Conservation (phyloP, 2,888 invertebrate genomes). For the Horisme vitalbata region DNA sequence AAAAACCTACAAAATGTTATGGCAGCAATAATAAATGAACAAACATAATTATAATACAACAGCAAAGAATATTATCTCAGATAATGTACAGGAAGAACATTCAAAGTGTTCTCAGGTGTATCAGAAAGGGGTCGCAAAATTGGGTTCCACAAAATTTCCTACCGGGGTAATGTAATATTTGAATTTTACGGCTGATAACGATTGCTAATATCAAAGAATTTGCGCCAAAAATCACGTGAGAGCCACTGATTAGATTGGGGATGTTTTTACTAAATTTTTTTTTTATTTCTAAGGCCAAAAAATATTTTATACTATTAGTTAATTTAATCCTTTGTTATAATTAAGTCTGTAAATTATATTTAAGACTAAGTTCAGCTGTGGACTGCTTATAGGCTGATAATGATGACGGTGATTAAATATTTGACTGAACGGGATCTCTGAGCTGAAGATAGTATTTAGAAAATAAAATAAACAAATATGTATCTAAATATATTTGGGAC, state of each 20-base stretch:
- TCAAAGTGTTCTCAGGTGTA: background rate
- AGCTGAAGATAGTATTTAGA: no score
- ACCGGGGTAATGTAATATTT: background rate
- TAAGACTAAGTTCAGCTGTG: no score
- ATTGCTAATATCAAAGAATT: conserved; percentile 54
- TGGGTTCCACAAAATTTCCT: conserved; percentile 1
- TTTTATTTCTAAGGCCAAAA: no score
- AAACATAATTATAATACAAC: background rate
- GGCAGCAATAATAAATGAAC: background rate
- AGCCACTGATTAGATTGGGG: conserved; percentile 4
- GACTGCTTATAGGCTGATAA: no score
- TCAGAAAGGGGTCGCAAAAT: conserved; percentile 8
- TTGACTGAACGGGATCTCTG: no score
- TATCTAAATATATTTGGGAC: no score
- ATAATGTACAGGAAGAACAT: background rate
- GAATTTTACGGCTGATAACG: conserved; percentile 4
- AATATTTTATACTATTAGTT: no score
- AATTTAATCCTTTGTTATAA: no score
- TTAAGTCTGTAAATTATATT: no score
- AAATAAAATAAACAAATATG: no score
- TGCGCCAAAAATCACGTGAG: conserved; percentile 27
- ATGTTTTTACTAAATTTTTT: background rate
- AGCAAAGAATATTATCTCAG: background rate
- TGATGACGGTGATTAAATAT: no score
- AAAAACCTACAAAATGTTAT: background rate